Base-by-base conservation (phyloP, 2,888 invertebrate species). In the Macaria liturata region DNA sequence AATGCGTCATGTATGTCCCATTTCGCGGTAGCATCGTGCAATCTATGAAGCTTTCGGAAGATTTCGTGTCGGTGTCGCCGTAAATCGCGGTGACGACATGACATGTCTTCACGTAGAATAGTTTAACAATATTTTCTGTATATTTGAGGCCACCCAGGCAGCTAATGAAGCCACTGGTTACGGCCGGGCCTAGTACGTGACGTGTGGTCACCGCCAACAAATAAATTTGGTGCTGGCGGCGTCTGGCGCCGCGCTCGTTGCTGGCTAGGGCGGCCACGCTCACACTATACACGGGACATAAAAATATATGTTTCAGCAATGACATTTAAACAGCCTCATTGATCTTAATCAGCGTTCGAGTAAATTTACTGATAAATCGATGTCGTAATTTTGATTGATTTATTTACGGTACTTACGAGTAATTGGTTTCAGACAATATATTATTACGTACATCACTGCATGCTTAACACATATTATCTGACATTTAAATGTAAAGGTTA, bases 171-270 rank as follows among this genome's bases (percentile, higher is more conserved):
- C 49, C 49, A 59, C 56, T 61, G 63, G 45, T 62, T 39, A 7
- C 54, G 46, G 54, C 62, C 46, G 9, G 7, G 47, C 37, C 47
- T 40, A 42, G 49, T 65, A 65, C 59, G 67, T 68, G 65, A 61
- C 64, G 66, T 60, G 56, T 54, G 57, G 55, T 61, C 59, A 61
- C 61, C 66, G 58, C 66, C 63, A 53, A 63, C 57, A 65, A 65
- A 64, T 63, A 63, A 67, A 66, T 67, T 68, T 66, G 55, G 57
- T 55, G 54, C 67, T 60, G 57, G 57, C 66, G 70, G 70, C 67
- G 53, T 62, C 68, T 65, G 70, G 74, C 72, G 74, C 69, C 70
- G 56, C 54, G 37, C 62, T 58, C 65, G 68, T 71, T 71, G 65
- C 61, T 60, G 59, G 54, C 57, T 71, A 57, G 39, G 66, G 64